These are phyloP conservation scores for Drosophila ohnishii DNA, from an alignment of 1,140 invertebrate species.

Conservation along the genomic window DNA sequence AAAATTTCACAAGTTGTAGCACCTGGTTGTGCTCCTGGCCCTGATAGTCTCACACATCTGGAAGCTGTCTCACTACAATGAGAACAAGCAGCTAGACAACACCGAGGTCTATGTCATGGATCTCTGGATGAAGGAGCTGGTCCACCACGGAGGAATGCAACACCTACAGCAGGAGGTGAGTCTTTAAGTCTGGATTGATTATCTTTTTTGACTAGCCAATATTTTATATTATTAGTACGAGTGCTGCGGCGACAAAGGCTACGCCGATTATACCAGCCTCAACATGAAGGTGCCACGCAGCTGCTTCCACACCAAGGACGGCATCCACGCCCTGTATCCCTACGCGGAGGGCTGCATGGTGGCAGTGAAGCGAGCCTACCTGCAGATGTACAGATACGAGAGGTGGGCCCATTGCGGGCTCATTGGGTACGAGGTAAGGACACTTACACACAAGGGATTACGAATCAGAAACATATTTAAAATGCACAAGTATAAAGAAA, in stretches of 20 bases:
- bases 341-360: slow-evolving; percentile 70
- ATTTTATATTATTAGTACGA: slow-evolving; percentile 47
- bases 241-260: slow-evolving; percentile 67
- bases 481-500: too few species aligned
- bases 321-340: slow-evolving; percentile 64
- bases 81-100: slow-evolving; percentile 49
- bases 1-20: slow-evolving; percentile 34
- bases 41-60: slow-evolving; percentile 68
- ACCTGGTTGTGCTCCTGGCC: slow-evolving; percentile 48
- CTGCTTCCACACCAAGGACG: slow-evolving; percentile 63
- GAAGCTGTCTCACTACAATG: slow-evolving; percentile 68
- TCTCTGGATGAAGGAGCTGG: slow-evolving; percentile 69
- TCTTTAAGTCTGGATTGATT: background rate
- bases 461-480: too few species aligned
- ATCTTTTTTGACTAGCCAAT: too few species aligned
- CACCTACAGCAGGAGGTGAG: slow-evolving; percentile 59
- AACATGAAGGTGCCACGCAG: slow-evolving; percentile 62
- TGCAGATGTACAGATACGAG: slow-evolving; percentile 65
- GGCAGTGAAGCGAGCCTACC: slow-evolving; percentile 60
- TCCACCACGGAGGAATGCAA: slow-evolving; percentile 65
- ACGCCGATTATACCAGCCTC: slow-evolving; percentile 54
- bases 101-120: slow-evolving; percentile 64
- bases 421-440: slow-evolving; percentile 69
- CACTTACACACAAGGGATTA: background rate
- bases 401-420: slow-evolving; percentile 63